Evolutionary conservation across 2,888 invertebrate species (phyloP), one percentile per base, ranked within the genome.

Genomic region (Andrena bicolor): DNA sequence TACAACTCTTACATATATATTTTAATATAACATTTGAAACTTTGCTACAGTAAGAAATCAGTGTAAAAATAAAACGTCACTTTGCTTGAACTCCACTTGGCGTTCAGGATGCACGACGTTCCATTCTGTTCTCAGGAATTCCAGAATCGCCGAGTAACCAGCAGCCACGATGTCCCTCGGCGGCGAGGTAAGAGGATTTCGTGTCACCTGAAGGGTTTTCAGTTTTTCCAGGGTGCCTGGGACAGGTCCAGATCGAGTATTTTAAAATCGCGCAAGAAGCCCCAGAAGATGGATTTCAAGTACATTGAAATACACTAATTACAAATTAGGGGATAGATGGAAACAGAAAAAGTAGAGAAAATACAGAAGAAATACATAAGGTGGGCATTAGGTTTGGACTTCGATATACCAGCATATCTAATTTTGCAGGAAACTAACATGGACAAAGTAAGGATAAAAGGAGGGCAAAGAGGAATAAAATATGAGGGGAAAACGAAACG

Each of bases 151-250:
- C 48, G 92, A 89, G 26, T 94, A 94, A 41, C 96, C 96, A 63
- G 94, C 94, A 60, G 93, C 93, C 32, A 96, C 88, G 3, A 96
- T 91, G 63, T 95, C 94, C 80, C 91, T 92, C 26, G 95, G 94
- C 13, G 97, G 96, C 90, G 95, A 96, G 48, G 89, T 91, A 10
- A 97, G 87, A 0, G 96, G 96, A 92, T 97, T 97, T 58, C 95
- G 95, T 56, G 94, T 93, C 58, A 96, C 84, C 92, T 96, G 96
- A 2, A 97, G 92, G 10, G 95, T 95, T 94, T 95, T 96, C 82
- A 97, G 93, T 80, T 94, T 95, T 26, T 94, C 91, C 16, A 96
- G 93, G 5, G 96, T 89, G 77, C 95, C 95, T 95, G 76, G 23
- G 88, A 69, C 28, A 30, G 56, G 23, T 41, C 10, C 8, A 56